phyloP scores from a whole-genome alignment of 2,113 vertebrate genomes.

The Pterocles burchelli region DNA sequence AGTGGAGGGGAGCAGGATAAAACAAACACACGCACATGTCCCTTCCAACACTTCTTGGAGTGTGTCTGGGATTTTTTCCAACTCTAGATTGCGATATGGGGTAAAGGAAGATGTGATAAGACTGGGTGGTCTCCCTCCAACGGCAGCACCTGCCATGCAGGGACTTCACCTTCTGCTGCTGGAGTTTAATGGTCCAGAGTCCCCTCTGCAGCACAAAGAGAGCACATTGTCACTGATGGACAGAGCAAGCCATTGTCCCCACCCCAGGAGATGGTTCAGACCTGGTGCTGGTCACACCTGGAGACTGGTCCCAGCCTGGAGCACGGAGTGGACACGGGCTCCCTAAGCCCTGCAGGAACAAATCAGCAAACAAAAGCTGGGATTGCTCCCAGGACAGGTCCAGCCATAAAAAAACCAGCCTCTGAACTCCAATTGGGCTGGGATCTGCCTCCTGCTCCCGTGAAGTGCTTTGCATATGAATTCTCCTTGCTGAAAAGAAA shows the following conservation, averaged over 20 bases:
- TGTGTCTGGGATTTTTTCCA: not conserved
- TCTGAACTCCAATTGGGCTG: not conserved
- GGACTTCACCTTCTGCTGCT: not conserved
- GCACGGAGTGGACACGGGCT: not conserved
- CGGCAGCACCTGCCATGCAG: not conserved
- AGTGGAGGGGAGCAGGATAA: not conserved
- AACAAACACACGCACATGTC: not conserved
- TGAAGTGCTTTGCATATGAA: conserved; percentile 42
- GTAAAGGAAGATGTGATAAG: not conserved
- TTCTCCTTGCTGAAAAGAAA: conserved; percentile 45
- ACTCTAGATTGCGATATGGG: not conserved
- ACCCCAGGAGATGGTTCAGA: not conserved
- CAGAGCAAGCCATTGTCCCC: rapidly evolving
- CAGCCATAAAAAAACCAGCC: not conserved
- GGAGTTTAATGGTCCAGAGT: not conserved
- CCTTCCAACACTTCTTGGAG: not conserved
- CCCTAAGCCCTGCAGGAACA: not conserved
- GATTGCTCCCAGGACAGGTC: conserved; percentile 26
- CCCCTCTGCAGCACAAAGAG: not conserved
- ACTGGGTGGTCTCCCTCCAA: not conserved
- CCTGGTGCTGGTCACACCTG: rapidly evolving
- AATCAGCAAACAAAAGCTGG: not conserved
- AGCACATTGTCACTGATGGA: not conserved
- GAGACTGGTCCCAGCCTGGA: not conserved
- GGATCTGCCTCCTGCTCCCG: not conserved